Conservation (phyloP, 2,113 vertebrate species). For the Melanocharis versteri region DNA sequence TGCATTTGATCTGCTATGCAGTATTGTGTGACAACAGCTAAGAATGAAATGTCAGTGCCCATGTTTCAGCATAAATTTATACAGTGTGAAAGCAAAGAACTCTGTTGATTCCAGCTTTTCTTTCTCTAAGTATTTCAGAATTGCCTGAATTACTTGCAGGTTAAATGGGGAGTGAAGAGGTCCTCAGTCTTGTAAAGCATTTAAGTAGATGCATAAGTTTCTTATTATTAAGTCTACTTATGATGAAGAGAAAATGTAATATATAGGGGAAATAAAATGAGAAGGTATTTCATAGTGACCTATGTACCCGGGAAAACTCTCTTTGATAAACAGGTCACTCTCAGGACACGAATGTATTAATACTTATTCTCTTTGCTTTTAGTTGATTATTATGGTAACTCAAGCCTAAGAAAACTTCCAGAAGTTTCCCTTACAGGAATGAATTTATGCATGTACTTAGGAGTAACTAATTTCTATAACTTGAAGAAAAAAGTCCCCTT, state of each 20-base stretch:
- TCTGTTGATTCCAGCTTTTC: constrained; percentile 16
- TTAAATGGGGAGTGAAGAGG: neutral
- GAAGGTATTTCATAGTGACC: neutral
- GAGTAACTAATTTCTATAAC: neutral
- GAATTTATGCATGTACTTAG: neutral
- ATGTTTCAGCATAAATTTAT: constrained; percentile 3
- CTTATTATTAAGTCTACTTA: neutral
- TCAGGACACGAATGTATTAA: neutral
- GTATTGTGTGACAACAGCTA: constrained; percentile 45
- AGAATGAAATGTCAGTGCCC: constrained; percentile 37
- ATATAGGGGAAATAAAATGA: neutral
- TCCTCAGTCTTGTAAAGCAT: neutral
- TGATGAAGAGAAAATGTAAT: neutral
- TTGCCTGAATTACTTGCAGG: neutral
- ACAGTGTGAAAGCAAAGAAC: constrained; percentile 34
- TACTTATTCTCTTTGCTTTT: neutral
- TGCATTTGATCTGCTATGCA: constrained; percentile 50
- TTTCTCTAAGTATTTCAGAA: constrained; percentile 8
- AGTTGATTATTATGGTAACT: neutral
- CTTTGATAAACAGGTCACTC: neutral
- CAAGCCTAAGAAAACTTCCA: neutral
- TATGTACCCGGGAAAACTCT: neutral
- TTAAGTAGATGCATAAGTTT: neutral
- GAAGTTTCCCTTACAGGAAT: neutral
- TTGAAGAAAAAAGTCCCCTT: neutral